These are phyloP conservation scores for Ceratina australensis DNA, from an alignment of 1,140 invertebrate species.

Conservation along the genomic window DNA sequence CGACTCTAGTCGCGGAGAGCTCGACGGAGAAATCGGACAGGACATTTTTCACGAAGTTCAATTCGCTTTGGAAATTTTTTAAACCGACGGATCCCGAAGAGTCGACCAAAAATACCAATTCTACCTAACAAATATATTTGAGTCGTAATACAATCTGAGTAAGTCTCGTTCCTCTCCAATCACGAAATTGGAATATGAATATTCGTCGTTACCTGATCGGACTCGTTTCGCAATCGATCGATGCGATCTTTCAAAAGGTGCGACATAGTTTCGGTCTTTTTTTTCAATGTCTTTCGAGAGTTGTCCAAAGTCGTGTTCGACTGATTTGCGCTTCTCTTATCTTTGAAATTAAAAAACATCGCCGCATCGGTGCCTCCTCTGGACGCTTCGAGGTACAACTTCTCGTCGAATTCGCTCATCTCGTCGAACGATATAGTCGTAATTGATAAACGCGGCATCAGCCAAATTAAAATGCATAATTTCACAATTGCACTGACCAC, in stretches of 20 bases:
- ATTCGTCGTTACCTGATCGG: constrained; percentile 53
- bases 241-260: constrained; percentile 59
- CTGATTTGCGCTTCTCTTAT: constrained; percentile 29
- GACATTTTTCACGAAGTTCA: constrained; percentile 86
- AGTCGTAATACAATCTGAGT: neutral
- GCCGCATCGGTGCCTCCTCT: constrained; percentile 2
- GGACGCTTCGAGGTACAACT: neutral
- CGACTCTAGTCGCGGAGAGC: constrained; percentile 82
- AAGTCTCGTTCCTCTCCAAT: neutral
- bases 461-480: constrained; percentile 22
- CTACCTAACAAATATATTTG: constrained; percentile 74
- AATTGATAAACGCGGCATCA: neutral
- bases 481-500: neutral
- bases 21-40: constrained; percentile 86
- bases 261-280: constrained; percentile 60
- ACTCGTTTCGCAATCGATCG: constrained; percentile 59
- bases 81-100: constrained; percentile 84
- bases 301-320: constrained; percentile 37
- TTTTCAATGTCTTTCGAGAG: constrained; percentile 31
- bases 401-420: neutral
- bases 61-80: constrained; percentile 84
- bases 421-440: neutral
- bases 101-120: constrained; percentile 86
- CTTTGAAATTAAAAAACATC: constrained; percentile 24
- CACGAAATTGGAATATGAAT: neutral